phyloP scores from a whole-genome alignment of 1,140 invertebrate genomes.

The Nasonia giraulti region DNA sequence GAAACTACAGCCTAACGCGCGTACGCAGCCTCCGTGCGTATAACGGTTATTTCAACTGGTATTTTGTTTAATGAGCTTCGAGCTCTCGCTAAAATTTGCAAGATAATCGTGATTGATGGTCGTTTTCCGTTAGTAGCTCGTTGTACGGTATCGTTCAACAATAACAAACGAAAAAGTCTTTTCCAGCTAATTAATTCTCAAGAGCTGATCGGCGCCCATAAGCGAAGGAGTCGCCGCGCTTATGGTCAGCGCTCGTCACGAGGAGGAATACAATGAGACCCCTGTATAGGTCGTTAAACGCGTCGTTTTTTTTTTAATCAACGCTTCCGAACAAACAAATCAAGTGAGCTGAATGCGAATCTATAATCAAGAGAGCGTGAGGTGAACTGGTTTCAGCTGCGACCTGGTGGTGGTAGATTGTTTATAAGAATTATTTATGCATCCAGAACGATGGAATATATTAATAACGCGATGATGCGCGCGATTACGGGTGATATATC shows the following conservation, averaged over 20 bases:
- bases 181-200: slow-evolving; percentile 22
- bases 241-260: neutral
- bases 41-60: too few species aligned
- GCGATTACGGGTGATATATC: neutral
- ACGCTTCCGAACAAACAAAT: neutral
- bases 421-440: slow-evolving; percentile 5
- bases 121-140: too few species aligned
- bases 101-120: too few species aligned
- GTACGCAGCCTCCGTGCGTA: too few species aligned
- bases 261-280: neutral
- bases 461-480: neutral
- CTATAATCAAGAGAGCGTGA: neutral
- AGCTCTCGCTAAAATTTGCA: too few species aligned
- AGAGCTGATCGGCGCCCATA: slow-evolving; percentile 6
- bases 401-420: neutral
- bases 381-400: slow-evolving; percentile 5
- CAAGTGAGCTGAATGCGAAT: slow-evolving; percentile 3
- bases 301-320: neutral
- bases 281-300: neutral
- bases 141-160: neutral
- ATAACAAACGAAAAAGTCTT: neutral
- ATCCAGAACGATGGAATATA: neutral
- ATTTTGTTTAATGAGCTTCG: too few species aligned
- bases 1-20: too few species aligned
- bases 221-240: neutral